A percentile compares a stretch with the other conserved stretches of the same genome.
phyloP scores from a whole-genome alignment of 2,797 vertebrate species.

The Periparus ater region DNA sequence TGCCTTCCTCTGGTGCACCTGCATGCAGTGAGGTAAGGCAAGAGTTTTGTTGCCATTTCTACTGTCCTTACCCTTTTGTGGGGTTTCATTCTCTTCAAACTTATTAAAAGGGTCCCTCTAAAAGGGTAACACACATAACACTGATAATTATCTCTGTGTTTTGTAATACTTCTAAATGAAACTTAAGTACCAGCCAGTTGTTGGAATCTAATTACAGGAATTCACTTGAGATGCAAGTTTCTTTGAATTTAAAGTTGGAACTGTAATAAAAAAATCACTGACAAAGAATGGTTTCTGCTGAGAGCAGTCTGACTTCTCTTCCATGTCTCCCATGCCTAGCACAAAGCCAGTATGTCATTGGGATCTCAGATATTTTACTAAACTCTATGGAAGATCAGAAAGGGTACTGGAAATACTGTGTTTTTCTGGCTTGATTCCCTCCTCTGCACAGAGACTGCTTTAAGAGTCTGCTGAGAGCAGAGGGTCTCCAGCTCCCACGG shows the following conservation, averaged over 20 bases:
- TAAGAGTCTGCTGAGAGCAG: background rate
- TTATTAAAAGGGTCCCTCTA: background rate
- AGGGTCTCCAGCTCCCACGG: background rate
- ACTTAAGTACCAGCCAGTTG: background rate
- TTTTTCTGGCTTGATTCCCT: background rate
- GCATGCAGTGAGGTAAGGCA: background rate
- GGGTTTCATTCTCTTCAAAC: background rate
- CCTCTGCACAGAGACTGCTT: background rate
- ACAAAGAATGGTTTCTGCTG: background rate
- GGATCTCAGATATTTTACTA: background rate
- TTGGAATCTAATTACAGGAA: conserved; percentile 10
- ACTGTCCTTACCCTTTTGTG: background rate
- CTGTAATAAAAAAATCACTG: background rate
- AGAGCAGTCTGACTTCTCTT: background rate
- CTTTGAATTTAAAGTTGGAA: background rate
- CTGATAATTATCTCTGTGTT: background rate
- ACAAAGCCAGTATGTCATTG: background rate
- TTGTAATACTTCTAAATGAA: conserved; percentile 8
- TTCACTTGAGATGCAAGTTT: background rate
- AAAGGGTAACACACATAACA: background rate
- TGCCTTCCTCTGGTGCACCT: background rate
- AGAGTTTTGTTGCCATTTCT: background rate
- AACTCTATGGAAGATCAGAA: background rate
- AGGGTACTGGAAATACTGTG: rapidly evolving
- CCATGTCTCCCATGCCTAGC: background rate